Evolutionary conservation across 2,113 vertebrate genomes (phyloP).

Genomic region (Columbina picui): DNA sequence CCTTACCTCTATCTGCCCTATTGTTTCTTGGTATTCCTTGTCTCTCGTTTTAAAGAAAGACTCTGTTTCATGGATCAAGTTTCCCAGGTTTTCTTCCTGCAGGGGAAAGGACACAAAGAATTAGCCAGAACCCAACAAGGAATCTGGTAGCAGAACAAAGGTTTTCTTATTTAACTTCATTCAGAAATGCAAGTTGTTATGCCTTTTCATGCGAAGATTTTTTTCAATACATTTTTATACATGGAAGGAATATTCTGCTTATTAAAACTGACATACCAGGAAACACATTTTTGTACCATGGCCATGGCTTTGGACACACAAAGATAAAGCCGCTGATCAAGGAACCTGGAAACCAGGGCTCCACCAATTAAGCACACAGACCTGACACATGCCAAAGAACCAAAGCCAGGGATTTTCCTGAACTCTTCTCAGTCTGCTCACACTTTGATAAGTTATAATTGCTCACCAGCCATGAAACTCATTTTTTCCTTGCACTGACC

Average conservation of each 20-base stretch:
- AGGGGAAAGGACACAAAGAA: conserved; percentile 2
- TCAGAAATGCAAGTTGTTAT: background rate
- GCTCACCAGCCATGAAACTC: background rate
- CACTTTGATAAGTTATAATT: background rate
- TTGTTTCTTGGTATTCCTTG: conserved; percentile 96
- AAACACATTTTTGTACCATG: background rate
- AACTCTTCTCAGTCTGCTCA: background rate
- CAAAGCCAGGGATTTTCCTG: background rate
- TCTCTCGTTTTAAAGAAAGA: conserved; percentile 96
- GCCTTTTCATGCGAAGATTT: background rate
- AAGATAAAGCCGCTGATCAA: background rate
- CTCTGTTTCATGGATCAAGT: conserved; percentile 93
- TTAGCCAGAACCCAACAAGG: background rate
- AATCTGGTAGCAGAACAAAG: background rate
- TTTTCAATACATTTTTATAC: background rate
- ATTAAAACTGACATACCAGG: background rate
- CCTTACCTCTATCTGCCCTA: conserved; percentile 95
- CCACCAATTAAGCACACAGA: background rate
- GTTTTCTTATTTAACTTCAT: background rate
- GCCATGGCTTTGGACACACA: background rate
- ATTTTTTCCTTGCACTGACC: background rate
- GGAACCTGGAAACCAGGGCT: background rate
- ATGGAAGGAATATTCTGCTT: background rate
- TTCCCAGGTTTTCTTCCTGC: conserved; percentile 93
- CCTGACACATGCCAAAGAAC: background rate